Base-by-base conservation (phyloP, 2,888 invertebrate species). In the Aporophyla lueneburgensis region DNA sequence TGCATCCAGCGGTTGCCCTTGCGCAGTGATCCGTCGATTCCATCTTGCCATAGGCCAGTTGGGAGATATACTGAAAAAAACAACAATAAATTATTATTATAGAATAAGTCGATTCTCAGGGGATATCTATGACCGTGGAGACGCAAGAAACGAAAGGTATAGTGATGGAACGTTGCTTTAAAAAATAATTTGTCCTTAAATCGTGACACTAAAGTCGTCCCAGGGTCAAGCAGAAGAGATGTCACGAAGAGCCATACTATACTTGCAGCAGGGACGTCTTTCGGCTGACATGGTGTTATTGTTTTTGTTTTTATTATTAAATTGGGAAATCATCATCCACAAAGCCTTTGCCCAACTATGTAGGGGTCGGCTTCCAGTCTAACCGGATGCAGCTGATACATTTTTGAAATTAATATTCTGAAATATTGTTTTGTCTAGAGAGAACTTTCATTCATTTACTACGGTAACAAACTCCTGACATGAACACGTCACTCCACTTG, bases 1-100 rank as follows among this genome's bases (percentile, higher is more conserved):
- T 99, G 99, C 91, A 99, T 98, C 99, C 99, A 99, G 80, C 99
- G 97, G 85, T 98, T 98, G 1, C 99, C 99, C 90, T 99, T 99
- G 54, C 98, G 97, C 61, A 98, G 96, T 43, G 98, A 98, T 0
- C 98, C 98, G 92, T 99, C 98, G 86, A 99, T 98, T 21, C 99
- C 99, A 91, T 99, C 99, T 90, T 98, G 98, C 99, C 99, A 99
- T 0, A 99, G 98, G 0, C 99, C 99, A 46, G 98, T 98, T 0
- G 99, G 99, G 49, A 99, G 96, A 91, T 99, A 99, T 76, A 99
- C 98, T 97, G 91, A 0, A 92, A 94, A 78, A 74, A 63, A 59
- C 54, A 54, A 1, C 49, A 65, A 16, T n/a, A 33, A 24, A 27
- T 24, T 46, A 7, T 14, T 10, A 62, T 33, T 10, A 19, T 43